Evolutionary conservation across 1,140 invertebrate species (phyloP), one percentile per base, ranked within the genome.

Genomic region (Antheraea mylitta): DNA sequence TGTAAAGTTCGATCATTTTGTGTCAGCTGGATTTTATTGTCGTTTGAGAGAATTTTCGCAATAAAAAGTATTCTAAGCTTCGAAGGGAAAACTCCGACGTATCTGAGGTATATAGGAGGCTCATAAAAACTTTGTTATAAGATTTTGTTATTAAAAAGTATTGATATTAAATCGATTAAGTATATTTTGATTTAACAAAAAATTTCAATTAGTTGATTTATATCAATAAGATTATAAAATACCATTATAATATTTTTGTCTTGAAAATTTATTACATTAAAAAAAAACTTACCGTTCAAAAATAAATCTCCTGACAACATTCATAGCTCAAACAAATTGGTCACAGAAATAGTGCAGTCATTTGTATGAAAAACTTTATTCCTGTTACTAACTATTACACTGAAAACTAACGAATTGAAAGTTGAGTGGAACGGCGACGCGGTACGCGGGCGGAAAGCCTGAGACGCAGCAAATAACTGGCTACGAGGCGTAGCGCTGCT

Each of bases 401-500:
- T 66, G 58, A 65, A 65, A 74, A 75, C 62, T 67, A 61, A 72
- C 73, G 71, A 74, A 68, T 69, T 37, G 64, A 73, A 78, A 75
- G 70, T 77, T 19, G 22, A 67, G 69, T 45, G 68, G 67, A 53
- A 65, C 68, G 70, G 37, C 30, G 66, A 58, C 58, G 48, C 69
- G 68, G 16, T 53, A 69, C 64, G 70, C 76, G 76, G 63, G 74
- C 72, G 74, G 65, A 68, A 76, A 74, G 70, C 63, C 42, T 72
- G 76, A 71, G 66, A 64, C 69, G 66, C 74, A 68, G 64, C 58
- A 60, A 64, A 69, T 72, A 72, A 78, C 76, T 78, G 76, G 71
- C 76, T 74, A 75, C 72, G 76, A 70, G 48, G 48, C 72, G 73
- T 73, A 75, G 73, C 68, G 60, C 59, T 66, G 71, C 71, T 71